Base-by-base conservation (phyloP, 2,113 vertebrate species). In the Limanda limanda region DNA sequence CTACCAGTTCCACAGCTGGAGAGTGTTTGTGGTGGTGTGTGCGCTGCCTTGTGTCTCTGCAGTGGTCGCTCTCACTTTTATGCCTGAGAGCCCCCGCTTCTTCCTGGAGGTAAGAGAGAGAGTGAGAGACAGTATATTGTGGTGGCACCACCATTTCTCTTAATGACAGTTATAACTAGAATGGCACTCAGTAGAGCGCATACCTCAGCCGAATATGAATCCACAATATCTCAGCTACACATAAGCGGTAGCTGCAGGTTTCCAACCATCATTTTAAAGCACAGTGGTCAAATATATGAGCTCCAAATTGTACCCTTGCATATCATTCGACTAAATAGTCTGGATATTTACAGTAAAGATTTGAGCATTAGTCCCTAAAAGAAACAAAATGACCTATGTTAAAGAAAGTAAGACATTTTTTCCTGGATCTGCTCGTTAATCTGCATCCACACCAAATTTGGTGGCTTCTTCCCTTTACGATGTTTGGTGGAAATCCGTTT, bases 1-100 rank as follows among this genome's bases (percentile, higher is more conserved):
- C 68, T 99, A 99, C 92, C 97, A 99, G 93, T 99, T 99, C 89
- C 98, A 99, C 93, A 99, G 98, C 84, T 99, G 98, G 98, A 89
- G 98, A 58, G 98, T 99, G 66, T 99, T 99, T 31, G 98, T 99
- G 92, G 95, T 99, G 23, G 97, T 99, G 83, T 99, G 98, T 0
- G 98, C 97, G 0, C 94, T 99, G 55, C 98, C 98, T 4, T 98
- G 97, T 12, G 96, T 98, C 79, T 98, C 92, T 42, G 96, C 98
- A 0, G 97, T 99, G 58, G 97, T 99, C 24, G 96, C 98, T 48
- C 96, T 99, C 86, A 99, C 98, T 1, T 99, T 99, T 82, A 98
- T 99, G 97, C 97, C 98, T 0, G 98, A 99, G 93, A 99, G 98
- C 82, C 98, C 98, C 0, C 94, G 98, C 0, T 99, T 98, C 93